A percentile compares a stretch with the other conserved stretches of the same genome.
Conservation (phyloP, 2,113 vertebrate species). For the Thryonomys swinderianus region DNA sequence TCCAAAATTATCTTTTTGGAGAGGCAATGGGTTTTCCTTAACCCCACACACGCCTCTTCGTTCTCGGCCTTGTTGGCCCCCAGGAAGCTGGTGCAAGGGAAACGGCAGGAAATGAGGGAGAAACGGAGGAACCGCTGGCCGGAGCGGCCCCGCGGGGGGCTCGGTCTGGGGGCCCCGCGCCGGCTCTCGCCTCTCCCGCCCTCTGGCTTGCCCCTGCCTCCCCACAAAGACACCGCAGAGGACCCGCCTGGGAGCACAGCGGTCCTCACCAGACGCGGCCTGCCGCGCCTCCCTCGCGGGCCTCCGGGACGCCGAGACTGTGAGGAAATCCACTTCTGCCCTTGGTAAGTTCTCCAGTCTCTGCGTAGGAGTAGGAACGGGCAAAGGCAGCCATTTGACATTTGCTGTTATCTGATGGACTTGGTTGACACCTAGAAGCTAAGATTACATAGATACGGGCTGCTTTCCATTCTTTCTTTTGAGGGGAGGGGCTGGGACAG, state of each 20-base stretch:
- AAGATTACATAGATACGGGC: not conserved
- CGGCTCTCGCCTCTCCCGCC: not conserved
- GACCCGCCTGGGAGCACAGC: no score
- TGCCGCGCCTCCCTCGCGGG: not conserved
- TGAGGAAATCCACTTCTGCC: not conserved
- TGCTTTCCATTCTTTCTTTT: not conserved
- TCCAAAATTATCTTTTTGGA: no score
- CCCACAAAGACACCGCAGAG: not conserved
- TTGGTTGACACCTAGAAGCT: not conserved
- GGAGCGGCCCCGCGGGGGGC: no score
- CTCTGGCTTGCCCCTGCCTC: not conserved
- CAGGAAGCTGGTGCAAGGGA: not conserved
- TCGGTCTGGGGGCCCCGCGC: no score
- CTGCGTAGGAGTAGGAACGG: not conserved
- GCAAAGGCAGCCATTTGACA: not conserved
- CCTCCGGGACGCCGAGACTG: not conserved
- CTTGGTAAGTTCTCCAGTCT: not conserved
- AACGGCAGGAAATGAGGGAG: not conserved
- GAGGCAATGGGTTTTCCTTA: no score
- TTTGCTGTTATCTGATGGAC: not conserved
- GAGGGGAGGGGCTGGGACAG: not conserved
- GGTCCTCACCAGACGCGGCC: not conserved
- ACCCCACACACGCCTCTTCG: no score
- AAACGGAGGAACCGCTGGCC: not conserved
- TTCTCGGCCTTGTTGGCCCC: no score